These are phyloP conservation scores for Oxycera nigricornis DNA, from an alignment of 2,888 invertebrate genomes.

Conservation along the genomic window DNA sequence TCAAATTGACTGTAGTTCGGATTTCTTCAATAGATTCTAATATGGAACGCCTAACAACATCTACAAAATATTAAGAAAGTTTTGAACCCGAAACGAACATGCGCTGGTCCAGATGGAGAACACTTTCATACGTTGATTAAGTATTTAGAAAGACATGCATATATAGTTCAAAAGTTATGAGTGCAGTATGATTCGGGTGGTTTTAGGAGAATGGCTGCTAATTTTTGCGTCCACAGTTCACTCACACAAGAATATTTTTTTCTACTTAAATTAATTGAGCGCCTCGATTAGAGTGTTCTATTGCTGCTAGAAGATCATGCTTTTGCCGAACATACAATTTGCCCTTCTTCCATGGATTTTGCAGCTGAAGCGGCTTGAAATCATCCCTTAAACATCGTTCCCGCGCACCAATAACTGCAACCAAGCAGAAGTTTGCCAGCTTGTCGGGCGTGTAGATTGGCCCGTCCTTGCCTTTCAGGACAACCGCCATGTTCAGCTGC, in stretches of 20 bases:
- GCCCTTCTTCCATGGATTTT: slow-evolving; percentile 96
- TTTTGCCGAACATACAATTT: slow-evolving; percentile 90
- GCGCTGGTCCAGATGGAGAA: not conserved
- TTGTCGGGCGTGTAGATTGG: slow-evolving; percentile 86
- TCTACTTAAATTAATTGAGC: slow-evolving; percentile 63
- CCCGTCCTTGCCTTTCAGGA: slow-evolving; percentile 83
- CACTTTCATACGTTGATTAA: not conserved
- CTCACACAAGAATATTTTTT: not conserved
- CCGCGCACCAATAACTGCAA: slow-evolving; percentile 93
- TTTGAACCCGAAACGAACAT: too few species aligned
- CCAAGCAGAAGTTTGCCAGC: slow-evolving; percentile 88
- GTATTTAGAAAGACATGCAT: not conserved
- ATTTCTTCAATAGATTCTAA: too few species aligned
- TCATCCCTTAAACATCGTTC: slow-evolving; percentile 94
- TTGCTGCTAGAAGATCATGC: slow-evolving; percentile 85
- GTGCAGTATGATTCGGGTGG: not conserved
- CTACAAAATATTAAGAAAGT: too few species aligned
- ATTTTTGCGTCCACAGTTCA: not conserved
- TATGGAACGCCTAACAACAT: too few species aligned
- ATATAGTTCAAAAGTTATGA: not conserved
- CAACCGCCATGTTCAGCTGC: slow-evolving; percentile 92
- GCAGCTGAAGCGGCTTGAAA: slow-evolving; percentile 89
- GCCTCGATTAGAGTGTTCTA: slow-evolving; percentile 86
- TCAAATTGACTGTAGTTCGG: too few species aligned
- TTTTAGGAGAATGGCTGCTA: not conserved